Conservation (phyloP, 2,113 vertebrate species). For the Globicephala melas region DNA sequence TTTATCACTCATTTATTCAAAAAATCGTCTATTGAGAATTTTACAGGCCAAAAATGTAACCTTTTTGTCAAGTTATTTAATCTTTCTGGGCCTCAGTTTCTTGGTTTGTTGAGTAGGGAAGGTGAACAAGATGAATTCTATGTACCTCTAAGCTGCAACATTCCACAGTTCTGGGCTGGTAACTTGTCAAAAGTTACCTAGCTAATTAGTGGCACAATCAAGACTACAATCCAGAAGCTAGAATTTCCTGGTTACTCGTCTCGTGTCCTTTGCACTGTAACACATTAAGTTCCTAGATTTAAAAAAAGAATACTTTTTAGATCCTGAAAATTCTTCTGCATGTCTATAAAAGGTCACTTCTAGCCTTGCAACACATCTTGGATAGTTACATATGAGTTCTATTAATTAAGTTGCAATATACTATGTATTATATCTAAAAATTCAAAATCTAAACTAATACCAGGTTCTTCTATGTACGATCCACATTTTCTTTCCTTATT, state of each 20-base stretch:
- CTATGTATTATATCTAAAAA: not conserved
- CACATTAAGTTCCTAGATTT: not conserved
- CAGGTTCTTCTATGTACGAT: not conserved
- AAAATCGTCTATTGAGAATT: slow-evolving; percentile 14
- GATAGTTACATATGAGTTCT: not conserved
- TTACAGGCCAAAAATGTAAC: not conserved
- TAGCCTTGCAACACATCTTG: not conserved
- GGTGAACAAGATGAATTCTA: not conserved
- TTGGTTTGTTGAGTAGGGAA: not conserved
- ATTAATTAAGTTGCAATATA: slow-evolving; percentile 23
- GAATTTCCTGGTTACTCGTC: not conserved
- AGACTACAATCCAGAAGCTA: not conserved
- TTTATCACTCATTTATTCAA: slow-evolving; percentile 55
- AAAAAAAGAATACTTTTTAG: not conserved
- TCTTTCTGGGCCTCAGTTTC: not conserved
- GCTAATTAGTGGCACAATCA: not conserved
- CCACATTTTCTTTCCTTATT: not conserved
- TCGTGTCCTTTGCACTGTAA: not conserved
- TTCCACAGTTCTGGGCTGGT: not conserved
- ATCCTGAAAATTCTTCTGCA: not conserved
- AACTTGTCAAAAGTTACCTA: not conserved
- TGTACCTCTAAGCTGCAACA: not conserved
- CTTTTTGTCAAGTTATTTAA: slow-evolving; percentile 42
- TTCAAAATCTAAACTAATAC: not conserved
- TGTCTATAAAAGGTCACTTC: not conserved